These are phyloP conservation scores for Gyps fulvus DNA, from an alignment of 2,113 vertebrate genomes.

Conservation along the genomic window DNA sequence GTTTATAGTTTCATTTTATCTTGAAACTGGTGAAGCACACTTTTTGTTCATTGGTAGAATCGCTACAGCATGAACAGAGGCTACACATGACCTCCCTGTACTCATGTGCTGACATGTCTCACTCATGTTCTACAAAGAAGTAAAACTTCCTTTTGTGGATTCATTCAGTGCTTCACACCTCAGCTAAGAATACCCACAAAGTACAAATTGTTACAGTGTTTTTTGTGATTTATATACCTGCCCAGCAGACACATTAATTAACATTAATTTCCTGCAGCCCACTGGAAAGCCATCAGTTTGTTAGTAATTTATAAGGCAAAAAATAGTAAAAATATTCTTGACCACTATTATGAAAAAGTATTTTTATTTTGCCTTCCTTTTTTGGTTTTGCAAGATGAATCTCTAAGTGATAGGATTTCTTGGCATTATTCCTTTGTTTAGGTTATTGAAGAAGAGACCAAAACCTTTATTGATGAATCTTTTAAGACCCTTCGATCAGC, in stretches of 20 bases:
- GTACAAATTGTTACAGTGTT: background rate
- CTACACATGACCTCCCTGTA: background rate
- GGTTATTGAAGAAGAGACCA: conserved; percentile 87
- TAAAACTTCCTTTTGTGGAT: background rate
- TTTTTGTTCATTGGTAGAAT: background rate
- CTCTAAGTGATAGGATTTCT: background rate
- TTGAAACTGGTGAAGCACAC: background rate
- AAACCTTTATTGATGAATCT: conserved; percentile 86
- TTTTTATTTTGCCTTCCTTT: background rate
- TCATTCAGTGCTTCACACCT: background rate
- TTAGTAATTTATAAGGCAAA: background rate
- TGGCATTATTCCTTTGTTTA: conserved; percentile 42
- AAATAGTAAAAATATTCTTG: background rate
- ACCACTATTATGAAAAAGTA: background rate
- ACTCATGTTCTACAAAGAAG: background rate
- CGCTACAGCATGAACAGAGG: background rate
- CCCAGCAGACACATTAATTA: background rate
- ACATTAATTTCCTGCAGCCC: background rate
- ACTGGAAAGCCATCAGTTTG: background rate
- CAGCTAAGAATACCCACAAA: background rate
- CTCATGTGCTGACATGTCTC: background rate
- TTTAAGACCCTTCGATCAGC: conserved; percentile 89
- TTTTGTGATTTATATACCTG: background rate
- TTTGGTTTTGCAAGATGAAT: background rate
- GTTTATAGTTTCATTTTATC: background rate